Base-by-base conservation (phyloP, 2,113 vertebrate genomes). In the Pseudorasbora parva region DNA sequence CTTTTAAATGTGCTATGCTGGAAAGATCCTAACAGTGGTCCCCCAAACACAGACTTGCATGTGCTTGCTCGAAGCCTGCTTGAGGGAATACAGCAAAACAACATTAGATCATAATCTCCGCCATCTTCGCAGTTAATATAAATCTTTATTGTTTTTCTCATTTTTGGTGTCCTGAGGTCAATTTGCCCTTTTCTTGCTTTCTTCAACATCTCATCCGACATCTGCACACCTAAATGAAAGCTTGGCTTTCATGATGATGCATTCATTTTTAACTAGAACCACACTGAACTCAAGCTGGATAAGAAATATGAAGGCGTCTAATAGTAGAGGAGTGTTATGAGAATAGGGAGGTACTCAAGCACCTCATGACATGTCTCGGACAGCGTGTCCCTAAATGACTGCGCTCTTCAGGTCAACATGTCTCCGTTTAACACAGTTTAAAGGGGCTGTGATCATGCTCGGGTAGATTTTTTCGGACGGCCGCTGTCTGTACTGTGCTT, bases 401-500 rank as follows among this genome's bases (percentile, higher is more conserved):
- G 64, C 6, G 8, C 41, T 47, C 66, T 21, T 85, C 64, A 41
- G 43, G 77, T 74, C 68, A 74, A 21, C 43, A 1, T 30, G 43
- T 57, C 47, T 80, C 54, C 5, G 1, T 84, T 71, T 74, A 79
- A 43, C 27, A 14, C 19, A 23, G 27, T 47, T 79, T 79, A 72
- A 71, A 62, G 41, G 30, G 27, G 47, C 45, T 2, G 12, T 17
- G 47, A 56, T 54, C 64, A 69, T 2, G 23, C 23, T 27, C 17
- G 12, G 41, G 8, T 43, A 51, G 51, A 62, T 79, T 68, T 51
- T n/a, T 19, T 79, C 12, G 56, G 45, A 76, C 68, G 56, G 66
- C 73, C 78, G 49, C 83, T 87, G 83, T 87, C 85, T 79, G 57
- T 30, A 64, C 66, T 30, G 21, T 33, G 77, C 43, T 81, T 78